These are phyloP conservation scores for Homarus gammarus DNA, from an alignment of 2,888 invertebrate species.

Conservation along the genomic window DNA sequence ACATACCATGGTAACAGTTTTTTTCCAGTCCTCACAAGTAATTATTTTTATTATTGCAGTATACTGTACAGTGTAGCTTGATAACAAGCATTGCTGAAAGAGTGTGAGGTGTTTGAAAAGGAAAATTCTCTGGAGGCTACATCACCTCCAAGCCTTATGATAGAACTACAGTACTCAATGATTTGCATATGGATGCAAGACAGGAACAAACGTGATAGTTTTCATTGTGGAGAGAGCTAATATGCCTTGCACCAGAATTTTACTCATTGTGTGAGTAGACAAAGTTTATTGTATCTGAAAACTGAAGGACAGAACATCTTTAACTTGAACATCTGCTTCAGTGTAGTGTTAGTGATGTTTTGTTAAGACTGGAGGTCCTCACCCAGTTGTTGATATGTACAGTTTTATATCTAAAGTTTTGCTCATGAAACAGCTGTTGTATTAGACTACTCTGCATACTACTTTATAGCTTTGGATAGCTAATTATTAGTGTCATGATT, in stretches of 20 bases:
- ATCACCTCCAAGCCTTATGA: not conserved
- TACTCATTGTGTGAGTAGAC: conserved; percentile 6
- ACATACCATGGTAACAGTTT: not conserved
- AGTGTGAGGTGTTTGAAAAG: not conserved
- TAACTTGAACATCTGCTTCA: conserved; percentile 27
- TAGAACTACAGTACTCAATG: not conserved
- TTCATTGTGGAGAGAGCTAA: not conserved
- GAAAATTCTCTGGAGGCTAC: not conserved
- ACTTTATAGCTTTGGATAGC: conserved; percentile 13
- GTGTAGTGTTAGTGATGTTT: conserved; percentile 34
- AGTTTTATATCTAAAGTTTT: conserved; percentile 51
- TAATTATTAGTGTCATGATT: conserved; percentile 4
- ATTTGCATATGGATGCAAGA: not conserved
- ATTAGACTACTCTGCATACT: conserved; percentile 16
- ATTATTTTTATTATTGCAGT: not conserved
- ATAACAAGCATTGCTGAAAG: not conserved
- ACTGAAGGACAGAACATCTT: conserved; percentile 14
- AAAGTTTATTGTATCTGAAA: not conserved
- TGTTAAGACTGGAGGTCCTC: conserved; percentile 13
- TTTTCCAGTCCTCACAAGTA: not conserved
- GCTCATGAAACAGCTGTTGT: conserved; percentile 41
- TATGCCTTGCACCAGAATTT: not conserved
- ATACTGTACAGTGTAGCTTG: not conserved
- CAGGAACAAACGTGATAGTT: not conserved
- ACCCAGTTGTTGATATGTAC: conserved; percentile 39